phyloP scores from a whole-genome alignment of 2,888 invertebrate species.

The Volucella zonaria region DNA sequence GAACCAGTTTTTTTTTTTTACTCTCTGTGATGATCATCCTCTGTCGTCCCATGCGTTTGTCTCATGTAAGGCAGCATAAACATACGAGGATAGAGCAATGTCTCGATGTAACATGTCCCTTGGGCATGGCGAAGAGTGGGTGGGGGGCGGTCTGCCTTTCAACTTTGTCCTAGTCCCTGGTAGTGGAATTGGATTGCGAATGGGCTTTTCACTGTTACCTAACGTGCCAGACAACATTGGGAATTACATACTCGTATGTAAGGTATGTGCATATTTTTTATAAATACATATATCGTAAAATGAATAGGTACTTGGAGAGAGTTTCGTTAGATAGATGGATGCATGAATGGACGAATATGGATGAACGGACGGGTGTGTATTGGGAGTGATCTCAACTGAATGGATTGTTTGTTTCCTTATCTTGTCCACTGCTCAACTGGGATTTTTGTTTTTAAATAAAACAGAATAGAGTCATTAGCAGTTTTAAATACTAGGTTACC shows the following conservation, averaged over 20 bases:
- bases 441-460: too few species aligned
- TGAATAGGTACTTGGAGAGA: conserved; percentile 26
- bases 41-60: conserved; percentile 5
- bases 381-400: not conserved
- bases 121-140: conserved; percentile 12
- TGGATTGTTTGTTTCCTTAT: not conserved
- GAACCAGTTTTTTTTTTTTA: conserved; percentile 19
- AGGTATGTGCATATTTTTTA: conserved; percentile 18
- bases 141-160: conserved; percentile 23
- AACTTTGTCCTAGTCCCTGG: not conserved
- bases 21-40: conserved; percentile 24
- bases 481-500: too few species aligned
- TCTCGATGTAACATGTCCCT: conserved; percentile 43
- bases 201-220: conserved; percentile 24
- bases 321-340: not conserved
- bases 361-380: not conserved
- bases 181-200: not conserved
- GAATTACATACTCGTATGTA: not conserved
- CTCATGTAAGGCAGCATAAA: conserved; percentile 27
- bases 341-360: too few species aligned
- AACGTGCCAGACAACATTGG: conserved; percentile 44
- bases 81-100: conserved; percentile 45
- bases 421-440: too few species aligned
- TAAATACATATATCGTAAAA: conserved; percentile 50
- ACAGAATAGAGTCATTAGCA: too few species aligned